Evolutionary conservation across 2,113 vertebrate species (phyloP).

Genomic region (Anhinga anhinga): DNA sequence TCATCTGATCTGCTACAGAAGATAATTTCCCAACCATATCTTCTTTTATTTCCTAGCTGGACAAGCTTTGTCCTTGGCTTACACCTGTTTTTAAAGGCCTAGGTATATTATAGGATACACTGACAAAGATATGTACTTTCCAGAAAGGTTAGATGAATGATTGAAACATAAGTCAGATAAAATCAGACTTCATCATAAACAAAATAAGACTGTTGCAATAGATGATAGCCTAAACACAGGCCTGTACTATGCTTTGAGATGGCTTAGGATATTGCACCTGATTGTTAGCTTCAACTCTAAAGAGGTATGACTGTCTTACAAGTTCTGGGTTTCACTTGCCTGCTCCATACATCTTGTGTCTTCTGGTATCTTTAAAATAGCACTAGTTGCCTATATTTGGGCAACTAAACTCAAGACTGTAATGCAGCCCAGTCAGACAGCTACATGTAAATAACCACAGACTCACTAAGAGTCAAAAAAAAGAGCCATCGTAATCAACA

Average conservation of each 20-base stretch:
- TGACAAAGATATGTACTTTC: not conserved
- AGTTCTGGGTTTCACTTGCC: not conserved
- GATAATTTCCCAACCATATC: not conserved
- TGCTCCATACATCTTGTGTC: not conserved
- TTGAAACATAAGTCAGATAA: not conserved
- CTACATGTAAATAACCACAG: not conserved
- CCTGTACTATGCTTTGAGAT: not conserved
- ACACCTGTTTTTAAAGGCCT: not conserved
- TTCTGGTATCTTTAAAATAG: not conserved
- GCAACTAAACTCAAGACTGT: not conserved
- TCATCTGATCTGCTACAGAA: not conserved
- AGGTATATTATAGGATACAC: not conserved
- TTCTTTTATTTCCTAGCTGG: not conserved
- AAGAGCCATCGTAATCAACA: not conserved
- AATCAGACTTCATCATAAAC: not conserved
- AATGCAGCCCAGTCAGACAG: not conserved
- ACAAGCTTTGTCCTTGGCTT: not conserved
- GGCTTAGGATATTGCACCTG: not conserved
- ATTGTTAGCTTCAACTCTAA: not conserved
- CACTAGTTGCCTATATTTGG: not conserved
- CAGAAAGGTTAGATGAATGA: not conserved
- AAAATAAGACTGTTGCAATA: not conserved
- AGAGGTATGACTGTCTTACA: rapidly evolving
- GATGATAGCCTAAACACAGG: not conserved
- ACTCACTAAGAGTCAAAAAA: not conserved